Base-by-base conservation (phyloP, 1,140 invertebrate species). In the Cepaea nemoralis region DNA sequence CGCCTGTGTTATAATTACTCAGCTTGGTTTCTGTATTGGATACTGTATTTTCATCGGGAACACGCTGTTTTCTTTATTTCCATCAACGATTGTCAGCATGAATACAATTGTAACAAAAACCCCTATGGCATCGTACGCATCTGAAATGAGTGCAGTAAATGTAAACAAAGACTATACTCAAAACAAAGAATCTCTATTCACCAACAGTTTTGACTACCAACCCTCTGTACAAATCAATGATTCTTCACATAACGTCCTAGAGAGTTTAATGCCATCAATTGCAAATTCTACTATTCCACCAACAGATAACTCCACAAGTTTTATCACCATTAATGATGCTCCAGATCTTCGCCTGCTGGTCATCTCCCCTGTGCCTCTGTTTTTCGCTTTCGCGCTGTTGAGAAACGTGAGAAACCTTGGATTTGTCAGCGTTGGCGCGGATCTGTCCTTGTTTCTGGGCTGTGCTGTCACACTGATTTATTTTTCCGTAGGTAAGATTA, bases 41-140 rank as follows among this genome's bases (percentile, higher is more conserved):
- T 91, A 91, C 81, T 91, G 86, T 75, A 90, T 91, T 24, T 91
- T 91, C 69, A 85, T 91, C 27, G 90, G 90, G 19, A 91, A 91
- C 77, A 89, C 90, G 0, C 50, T 91, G 27, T 79, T 84, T 66
- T 78, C 85, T 0, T 59, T 89, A 70, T 90, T 90, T 83, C 89
- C 89, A 10, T 75, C 59, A 19, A 42, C 70, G 31, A 81, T 77
- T 78, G 78, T 27, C 31, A 77, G 35, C 48, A 1, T 55, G 31
- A 66, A 2, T 45, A 24, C 24, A 33, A 16, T 1, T 27, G 48
- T 5, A 50, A 75, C 73, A 50, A 3, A n/a, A 50, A 14, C 24
- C 1, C 10, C 35, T 8, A 12, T 75, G 24, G 8, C 35, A 6
- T 48, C 55, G 2, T 24, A 24, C 2, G 12, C 35, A 10, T 24